These are phyloP conservation scores for Abscondita cerata DNA, from an alignment of 2,888 invertebrate species.

Conservation along the genomic window DNA sequence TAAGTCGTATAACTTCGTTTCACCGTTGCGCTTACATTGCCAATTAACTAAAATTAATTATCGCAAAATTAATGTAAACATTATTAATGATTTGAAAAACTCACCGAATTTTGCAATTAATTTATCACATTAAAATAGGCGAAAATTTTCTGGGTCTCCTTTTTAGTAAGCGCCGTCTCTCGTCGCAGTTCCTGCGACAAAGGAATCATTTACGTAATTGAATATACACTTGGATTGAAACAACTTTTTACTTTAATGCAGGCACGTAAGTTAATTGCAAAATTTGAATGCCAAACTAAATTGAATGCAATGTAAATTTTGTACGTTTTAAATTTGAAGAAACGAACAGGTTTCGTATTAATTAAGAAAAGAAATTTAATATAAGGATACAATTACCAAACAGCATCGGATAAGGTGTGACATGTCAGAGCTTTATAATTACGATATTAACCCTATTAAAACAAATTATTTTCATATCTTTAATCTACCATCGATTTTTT, in stretches of 20 bases:
- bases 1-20: conserved; percentile 24
- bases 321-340: conserved; percentile 26
- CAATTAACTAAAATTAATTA: conserved; percentile 25
- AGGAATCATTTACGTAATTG: conserved; percentile 33
- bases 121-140: conserved; percentile 13
- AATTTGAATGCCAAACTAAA: conserved; percentile 39
- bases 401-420: conserved; percentile 30
- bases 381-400: conserved; percentile 30
- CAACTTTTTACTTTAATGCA: conserved; percentile 31
- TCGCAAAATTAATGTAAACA: conserved; percentile 22
- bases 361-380: conserved; percentile 33
- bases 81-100: conserved; percentile 18
- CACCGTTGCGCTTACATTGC: conserved; percentile 2
- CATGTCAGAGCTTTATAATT: conserved; percentile 30
- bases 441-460: conserved; percentile 32
- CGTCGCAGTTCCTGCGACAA: conserved; percentile 20
- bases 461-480: conserved; percentile 33
- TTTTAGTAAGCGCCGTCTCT: conserved; percentile 5
- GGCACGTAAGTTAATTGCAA: conserved; percentile 35
- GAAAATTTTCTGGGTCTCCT: conserved; percentile 14
- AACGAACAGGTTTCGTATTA: conserved; percentile 24
- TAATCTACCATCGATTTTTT: conserved; percentile 31
- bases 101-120: conserved; percentile 21
- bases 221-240: conserved; percentile 29
- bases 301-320: conserved; percentile 33